Conservation (phyloP, 1,140 invertebrate genomes). For the Oedothorax gibbosus region DNA sequence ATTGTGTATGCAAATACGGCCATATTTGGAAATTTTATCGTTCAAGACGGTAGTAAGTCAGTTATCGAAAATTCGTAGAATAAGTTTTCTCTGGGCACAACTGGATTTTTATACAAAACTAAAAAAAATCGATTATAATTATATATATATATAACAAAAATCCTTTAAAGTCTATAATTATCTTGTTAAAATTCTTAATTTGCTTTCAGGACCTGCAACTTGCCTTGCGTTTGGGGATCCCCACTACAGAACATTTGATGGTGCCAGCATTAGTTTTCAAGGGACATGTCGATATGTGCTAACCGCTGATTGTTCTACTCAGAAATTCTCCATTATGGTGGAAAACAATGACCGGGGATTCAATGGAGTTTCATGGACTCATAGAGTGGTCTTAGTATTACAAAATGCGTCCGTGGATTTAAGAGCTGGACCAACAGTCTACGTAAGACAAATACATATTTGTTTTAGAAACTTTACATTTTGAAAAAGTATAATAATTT, state of each 20-base stretch:
- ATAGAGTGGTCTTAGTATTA: slow-evolving; percentile 44
- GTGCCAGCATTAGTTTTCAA: slow-evolving; percentile 90
- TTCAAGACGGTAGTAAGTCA: too few species aligned
- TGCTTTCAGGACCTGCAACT: slow-evolving; percentile 68
- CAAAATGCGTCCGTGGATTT: slow-evolving; percentile 48
- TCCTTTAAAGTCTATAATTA: background rate
- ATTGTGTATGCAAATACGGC: too few species aligned
- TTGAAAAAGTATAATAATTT: too few species aligned
- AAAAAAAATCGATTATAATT: too few species aligned
- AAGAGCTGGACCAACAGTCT: slow-evolving; percentile 33
- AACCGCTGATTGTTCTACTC: slow-evolving; percentile 47
- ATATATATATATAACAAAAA: background rate
- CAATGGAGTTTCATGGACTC: slow-evolving; percentile 61
- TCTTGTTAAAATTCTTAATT: background rate
- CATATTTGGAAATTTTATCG: too few species aligned
- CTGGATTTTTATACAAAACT: too few species aligned
- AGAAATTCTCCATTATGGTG: slow-evolving; percentile 48
- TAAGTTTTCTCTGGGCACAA: too few species aligned
- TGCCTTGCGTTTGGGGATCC: slow-evolving; percentile 94
- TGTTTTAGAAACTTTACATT: too few species aligned
- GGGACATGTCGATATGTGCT: slow-evolving; percentile 58
- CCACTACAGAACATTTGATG: slow-evolving; percentile 93
- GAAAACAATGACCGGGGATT: slow-evolving; percentile 59
- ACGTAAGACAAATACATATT: slow-evolving; percentile 18
- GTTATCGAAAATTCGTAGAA: too few species aligned